These are phyloP conservation scores for Pantherophis guttatus DNA, from an alignment of 2,113 vertebrate genomes.

Conservation along the genomic window DNA sequence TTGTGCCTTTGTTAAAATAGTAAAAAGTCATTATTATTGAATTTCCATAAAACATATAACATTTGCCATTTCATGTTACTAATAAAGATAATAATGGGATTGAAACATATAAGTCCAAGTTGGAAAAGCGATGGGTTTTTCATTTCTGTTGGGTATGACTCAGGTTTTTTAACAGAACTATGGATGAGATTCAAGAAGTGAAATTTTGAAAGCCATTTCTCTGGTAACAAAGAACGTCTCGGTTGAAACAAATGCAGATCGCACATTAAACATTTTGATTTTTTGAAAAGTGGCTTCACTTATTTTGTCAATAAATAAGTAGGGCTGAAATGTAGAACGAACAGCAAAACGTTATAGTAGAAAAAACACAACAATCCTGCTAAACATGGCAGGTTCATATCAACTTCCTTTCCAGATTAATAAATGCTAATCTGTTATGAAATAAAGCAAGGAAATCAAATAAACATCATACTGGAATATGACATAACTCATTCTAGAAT, in stretches of 20 bases:
- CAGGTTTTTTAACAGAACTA: background rate
- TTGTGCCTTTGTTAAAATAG: background rate
- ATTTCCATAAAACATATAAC: background rate
- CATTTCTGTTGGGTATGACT: background rate
- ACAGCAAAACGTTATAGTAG: background rate
- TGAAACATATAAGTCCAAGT: background rate
- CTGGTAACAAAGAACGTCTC: background rate
- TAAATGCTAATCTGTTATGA: background rate
- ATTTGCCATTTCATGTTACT: background rate
- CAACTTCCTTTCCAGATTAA: background rate
- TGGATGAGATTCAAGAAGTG: background rate
- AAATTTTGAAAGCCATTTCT: background rate
- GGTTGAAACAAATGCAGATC: background rate
- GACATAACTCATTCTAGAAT: background rate
- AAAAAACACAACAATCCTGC: background rate
- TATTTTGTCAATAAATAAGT: background rate
- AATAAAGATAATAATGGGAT: background rate
- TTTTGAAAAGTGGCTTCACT: background rate
- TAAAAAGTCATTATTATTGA: background rate
- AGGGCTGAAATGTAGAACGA: background rate
- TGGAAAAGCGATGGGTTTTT: background rate
- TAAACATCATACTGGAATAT: background rate
- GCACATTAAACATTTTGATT: background rate
- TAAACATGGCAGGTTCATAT: background rate
- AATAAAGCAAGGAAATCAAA: background rate